Percentiles rank a stretch among this genome's conserved stretches.
Conservation (phyloP, 2,888 invertebrate species). For the Ypsolopha scabrella region DNA sequence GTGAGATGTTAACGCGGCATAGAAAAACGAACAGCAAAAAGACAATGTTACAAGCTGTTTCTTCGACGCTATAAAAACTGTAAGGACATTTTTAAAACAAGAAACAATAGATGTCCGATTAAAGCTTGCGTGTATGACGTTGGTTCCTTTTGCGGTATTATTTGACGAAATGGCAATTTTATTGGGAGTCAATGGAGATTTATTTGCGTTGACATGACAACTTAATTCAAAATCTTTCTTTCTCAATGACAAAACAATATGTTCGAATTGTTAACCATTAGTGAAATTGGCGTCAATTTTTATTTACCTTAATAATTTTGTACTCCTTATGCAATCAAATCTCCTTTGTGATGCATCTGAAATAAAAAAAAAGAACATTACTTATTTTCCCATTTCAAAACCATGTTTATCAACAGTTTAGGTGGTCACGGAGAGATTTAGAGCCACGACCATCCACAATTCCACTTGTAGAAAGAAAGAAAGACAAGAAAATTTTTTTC, state of each 20-base stretch:
- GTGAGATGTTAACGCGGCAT: not conserved
- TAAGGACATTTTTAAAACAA: too few relatives aligned
- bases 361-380: slow-evolving; percentile 26
- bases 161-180: slow-evolving; percentile 19
- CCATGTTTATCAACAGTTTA: not conserved
- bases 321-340: slow-evolving; percentile 39
- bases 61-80: too few relatives aligned
- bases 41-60: too few relatives aligned
- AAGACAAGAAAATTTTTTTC: too few relatives aligned
- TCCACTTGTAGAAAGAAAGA: too few relatives aligned
- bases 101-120: not conserved
- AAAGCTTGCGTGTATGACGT: not conserved
- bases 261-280: not conserved
- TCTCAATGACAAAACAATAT: slow-evolving; percentile 25
- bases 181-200: slow-evolving; percentile 28
- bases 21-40: too few relatives aligned
- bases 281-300: too few relatives aligned
- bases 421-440: not conserved
- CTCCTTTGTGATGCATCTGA: slow-evolving; percentile 43
- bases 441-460: not conserved
- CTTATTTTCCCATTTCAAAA: not conserved
- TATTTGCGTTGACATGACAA: slow-evolving; percentile 25
- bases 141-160: not conserved
- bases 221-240: slow-evolving; percentile 21
- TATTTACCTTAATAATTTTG: slow-evolving; percentile 51